Evolutionary conservation across 2,888 invertebrate species (phyloP).

Genomic region (Tenthredo mesomela): DNA sequence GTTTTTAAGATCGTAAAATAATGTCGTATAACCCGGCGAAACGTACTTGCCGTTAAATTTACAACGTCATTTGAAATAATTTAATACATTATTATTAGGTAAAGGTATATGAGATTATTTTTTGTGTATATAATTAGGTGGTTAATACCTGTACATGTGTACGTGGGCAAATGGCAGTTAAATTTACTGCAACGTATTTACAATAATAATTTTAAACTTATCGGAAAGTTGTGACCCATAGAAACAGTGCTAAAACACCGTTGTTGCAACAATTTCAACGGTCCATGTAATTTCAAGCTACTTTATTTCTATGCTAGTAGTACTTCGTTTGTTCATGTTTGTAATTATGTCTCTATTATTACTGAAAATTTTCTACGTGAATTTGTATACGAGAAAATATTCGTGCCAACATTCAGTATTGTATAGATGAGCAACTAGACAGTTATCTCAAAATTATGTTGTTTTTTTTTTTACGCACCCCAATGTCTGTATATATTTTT

Average conservation of each 20-base stretch:
- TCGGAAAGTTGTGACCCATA: background rate
- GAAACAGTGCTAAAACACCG: background rate
- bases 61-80: constrained; percentile 32
- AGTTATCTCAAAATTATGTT: no score
- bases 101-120: constrained; percentile 2
- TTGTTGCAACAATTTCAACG: constrained; percentile 31
- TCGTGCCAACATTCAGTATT: no score
- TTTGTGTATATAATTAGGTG: constrained; percentile 4
- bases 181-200: constrained; percentile 17
- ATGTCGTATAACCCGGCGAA: constrained; percentile 3
- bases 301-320: constrained; percentile 8
- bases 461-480: no score
- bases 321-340: background rate
- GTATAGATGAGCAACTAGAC: no score
- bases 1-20: constrained; percentile 23
- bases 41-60: constrained; percentile 34
- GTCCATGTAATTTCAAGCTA: constrained; percentile 21
- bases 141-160: background rate
- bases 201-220: constrained; percentile 36
- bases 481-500: background rate
- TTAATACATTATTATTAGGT: background rate
- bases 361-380: background rate
- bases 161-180: background rate
- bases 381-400: background rate
- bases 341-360: constrained; percentile 41